Evolutionary conservation across 2,113 vertebrate species (phyloP).

Genomic region (Cacatua alba): DNA sequence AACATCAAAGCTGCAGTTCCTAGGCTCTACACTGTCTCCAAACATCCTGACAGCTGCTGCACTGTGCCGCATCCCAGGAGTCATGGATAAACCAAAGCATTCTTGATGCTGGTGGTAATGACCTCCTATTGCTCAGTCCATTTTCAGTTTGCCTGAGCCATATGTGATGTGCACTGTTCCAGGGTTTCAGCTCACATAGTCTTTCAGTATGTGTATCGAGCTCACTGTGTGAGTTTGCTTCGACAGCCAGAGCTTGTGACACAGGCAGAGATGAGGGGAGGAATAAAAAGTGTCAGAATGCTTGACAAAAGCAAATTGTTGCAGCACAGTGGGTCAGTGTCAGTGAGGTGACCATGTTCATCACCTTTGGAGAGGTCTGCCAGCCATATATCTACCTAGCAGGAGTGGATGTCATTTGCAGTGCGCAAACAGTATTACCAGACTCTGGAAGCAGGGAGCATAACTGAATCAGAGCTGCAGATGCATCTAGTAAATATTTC

Average conservation of each 20-base stretch:
- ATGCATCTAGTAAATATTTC: background rate
- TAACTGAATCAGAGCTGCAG: background rate
- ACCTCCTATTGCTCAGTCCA: background rate
- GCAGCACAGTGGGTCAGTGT: background rate
- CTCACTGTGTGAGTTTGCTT: background rate
- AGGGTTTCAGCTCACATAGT: background rate
- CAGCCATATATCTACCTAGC: background rate
- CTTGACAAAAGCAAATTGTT: background rate
- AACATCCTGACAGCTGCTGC: background rate
- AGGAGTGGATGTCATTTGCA: background rate
- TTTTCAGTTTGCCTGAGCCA: background rate
- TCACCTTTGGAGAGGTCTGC: background rate
- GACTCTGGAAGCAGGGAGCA: background rate
- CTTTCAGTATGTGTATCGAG: rapidly evolving
- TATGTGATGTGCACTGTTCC: background rate
- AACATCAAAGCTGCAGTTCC: background rate
- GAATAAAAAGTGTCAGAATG: background rate
- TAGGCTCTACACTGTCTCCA: background rate
- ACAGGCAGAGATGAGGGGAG: background rate
- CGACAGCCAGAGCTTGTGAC: background rate
- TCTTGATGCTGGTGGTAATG: background rate
- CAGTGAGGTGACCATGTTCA: background rate
- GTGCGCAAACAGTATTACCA: background rate
- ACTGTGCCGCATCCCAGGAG: background rate
- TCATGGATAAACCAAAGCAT: background rate